These are phyloP conservation scores for Psittacula echo DNA, from an alignment of 2,797 vertebrate species.

Conservation along the genomic window DNA sequence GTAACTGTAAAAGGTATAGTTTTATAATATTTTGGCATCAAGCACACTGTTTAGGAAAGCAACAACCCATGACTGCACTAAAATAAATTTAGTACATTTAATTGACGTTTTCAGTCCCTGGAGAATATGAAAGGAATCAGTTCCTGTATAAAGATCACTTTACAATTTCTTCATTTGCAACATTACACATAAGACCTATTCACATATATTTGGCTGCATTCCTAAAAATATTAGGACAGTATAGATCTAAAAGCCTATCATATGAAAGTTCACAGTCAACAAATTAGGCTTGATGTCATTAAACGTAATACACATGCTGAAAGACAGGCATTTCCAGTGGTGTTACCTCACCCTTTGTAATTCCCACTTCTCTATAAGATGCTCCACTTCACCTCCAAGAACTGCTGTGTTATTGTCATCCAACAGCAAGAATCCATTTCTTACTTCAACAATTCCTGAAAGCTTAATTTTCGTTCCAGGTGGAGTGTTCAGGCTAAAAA, in stretches of 20 bases:
- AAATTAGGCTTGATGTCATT: neutral
- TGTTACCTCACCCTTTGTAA: constrained; percentile 94
- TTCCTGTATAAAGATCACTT: neutral
- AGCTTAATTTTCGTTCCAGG: constrained; percentile 98
- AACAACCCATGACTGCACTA: neutral
- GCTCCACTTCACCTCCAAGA: constrained; percentile 96
- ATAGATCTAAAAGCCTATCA: neutral
- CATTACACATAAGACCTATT: neutral
- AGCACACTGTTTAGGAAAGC: neutral
- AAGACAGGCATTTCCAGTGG: constrained; percentile 39
- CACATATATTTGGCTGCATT: neutral
- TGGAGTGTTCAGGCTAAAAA: constrained; percentile 88
- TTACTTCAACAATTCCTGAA: constrained; percentile 87
- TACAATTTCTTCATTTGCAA: neutral
- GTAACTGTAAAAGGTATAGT: neutral
- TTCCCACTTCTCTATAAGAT: constrained; percentile 98
- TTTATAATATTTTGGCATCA: neutral
- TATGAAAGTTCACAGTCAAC: neutral
- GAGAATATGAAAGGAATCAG: neutral
- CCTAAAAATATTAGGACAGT: neutral
- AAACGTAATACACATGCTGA: neutral
- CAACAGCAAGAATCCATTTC: constrained; percentile 93
- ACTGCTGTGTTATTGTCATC: constrained; percentile 91
- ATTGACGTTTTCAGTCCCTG: neutral
- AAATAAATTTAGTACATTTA: neutral